Base-by-base conservation (phyloP, 2,113 vertebrate species). In the Polypterus bichir region DNA sequence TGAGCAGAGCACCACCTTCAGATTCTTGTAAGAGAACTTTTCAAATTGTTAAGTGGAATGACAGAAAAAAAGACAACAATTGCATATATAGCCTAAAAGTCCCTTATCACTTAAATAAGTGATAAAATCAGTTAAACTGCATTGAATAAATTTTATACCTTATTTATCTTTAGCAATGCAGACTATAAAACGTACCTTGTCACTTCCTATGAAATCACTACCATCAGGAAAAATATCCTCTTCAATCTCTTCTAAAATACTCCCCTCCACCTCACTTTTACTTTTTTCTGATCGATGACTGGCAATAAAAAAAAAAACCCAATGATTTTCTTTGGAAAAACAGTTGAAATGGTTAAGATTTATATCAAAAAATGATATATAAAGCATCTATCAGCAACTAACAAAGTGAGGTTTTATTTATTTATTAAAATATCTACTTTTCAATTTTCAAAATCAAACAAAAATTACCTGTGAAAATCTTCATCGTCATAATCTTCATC, bases 241-340 rank as follows among this genome's bases (percentile, higher is more conserved):
- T 44, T 97, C 92, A 27, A 97, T 91, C 75, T 98, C 92, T 73
- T 97, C 93, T 1, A 90, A 89, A 48, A 95, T 88, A 59, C 93
- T 97, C 47, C 89, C 27, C 27, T 27, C 27, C 2, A 2, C 66
- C 70, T 94, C 92, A 4, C 91, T 92, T 77, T 67, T 79, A 1
- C 80, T 84, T 49, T 88, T 85, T 57, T 93, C 92, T 5, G 93
- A 94, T 8, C 86, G 86, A 63, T 93, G 92, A 62, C 92, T 94
- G 52, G 68, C 74, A 64, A 81, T 87, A 46, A 70, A 62, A 6
- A 7, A 59, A 2, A 52, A 48, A 57, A 45, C 49, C 3, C 52
- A 62, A 0, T 1, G 9, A 44, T 47, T 46, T 4, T 46, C 44
- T 47, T 4, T 57, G 3, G 7, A 47, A 2, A 11, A 62, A 59